Conservation (phyloP, 1,140 invertebrate genomes). For the Cydia amplana region DNA sequence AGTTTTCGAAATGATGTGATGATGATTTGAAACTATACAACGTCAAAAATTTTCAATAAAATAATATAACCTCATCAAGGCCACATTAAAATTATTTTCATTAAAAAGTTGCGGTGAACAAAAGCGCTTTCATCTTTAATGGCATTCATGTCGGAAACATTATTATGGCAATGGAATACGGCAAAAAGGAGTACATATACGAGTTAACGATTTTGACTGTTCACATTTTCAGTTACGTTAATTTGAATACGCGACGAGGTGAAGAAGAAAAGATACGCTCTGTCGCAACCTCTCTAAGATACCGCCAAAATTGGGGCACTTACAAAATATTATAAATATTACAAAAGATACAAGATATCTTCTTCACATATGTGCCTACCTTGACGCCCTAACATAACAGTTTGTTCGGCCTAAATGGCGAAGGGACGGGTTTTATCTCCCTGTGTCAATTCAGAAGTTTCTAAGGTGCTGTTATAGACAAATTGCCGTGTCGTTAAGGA, state of each 20-base stretch:
- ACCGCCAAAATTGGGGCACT: slow-evolving; percentile 59
- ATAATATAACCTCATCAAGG: too few relatives aligned
- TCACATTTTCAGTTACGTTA: slow-evolving; percentile 35
- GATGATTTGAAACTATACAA: too few relatives aligned
- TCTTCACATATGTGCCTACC: slow-evolving; percentile 44
- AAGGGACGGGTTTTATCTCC: slow-evolving; percentile 65
- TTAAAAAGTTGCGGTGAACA: too few relatives aligned
- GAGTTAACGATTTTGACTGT: not conserved
- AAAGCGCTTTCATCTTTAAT: too few relatives aligned
- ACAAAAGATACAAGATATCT: slow-evolving; percentile 47
- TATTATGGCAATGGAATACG: too few relatives aligned
- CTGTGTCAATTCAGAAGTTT: slow-evolving; percentile 58
- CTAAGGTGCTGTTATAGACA: not conserved
- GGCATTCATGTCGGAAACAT: too few relatives aligned
- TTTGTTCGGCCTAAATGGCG: slow-evolving; percentile 65
- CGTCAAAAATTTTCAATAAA: too few relatives aligned
- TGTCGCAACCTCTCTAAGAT: slow-evolving; percentile 44
- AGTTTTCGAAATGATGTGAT: too few relatives aligned
- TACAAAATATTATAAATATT: slow-evolving; percentile 76
- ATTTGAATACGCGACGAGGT: slow-evolving; percentile 42
- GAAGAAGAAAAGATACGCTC: slow-evolving; percentile 35
- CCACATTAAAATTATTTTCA: too few relatives aligned
- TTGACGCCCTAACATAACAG: slow-evolving; percentile 64
- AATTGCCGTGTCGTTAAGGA: not conserved
- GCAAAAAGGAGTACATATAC: not conserved